Conservation (phyloP, 2,888 invertebrate species). For the Philereme transversata region DNA sequence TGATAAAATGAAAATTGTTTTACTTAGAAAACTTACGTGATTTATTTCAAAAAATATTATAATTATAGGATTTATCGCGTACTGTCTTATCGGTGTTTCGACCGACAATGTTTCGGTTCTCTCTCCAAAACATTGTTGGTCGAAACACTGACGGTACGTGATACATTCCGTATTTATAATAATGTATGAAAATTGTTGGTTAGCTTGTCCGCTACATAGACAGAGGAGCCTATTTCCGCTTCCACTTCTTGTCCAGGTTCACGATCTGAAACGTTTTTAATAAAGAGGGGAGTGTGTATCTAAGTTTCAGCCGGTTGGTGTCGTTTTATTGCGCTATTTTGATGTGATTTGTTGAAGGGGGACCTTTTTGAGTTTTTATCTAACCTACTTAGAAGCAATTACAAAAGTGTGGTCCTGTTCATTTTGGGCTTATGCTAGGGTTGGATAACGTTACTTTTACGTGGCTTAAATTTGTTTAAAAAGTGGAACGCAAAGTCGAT, state of each 20-base stretch:
- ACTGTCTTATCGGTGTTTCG: too few relatives aligned
- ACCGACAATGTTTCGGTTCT: too few relatives aligned
- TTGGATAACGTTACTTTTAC: conserved; percentile 19
- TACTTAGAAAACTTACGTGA: too few relatives aligned
- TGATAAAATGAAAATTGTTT: too few relatives aligned
- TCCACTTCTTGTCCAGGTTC: conserved; percentile 72
- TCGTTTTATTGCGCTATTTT: conserved; percentile 65
- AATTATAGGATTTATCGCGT: too few relatives aligned
- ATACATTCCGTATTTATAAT: too few relatives aligned
- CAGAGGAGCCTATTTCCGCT: conserved; percentile 55
- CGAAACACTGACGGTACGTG: too few relatives aligned
- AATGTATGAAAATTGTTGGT: too few relatives aligned
- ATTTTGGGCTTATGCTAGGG: conserved; percentile 28
- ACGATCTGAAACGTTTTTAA: conserved; percentile 72
- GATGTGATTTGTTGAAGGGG: conserved; percentile 62
- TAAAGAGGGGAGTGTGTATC: conserved; percentile 56
- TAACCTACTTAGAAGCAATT: conserved; percentile 40
- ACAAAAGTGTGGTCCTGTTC: conserved; percentile 37
- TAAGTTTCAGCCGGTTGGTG: conserved; percentile 54
- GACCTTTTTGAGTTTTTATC: conserved; percentile 41
- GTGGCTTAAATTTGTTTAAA: conserved; percentile 3
- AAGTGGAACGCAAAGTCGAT: conserved; percentile 4
- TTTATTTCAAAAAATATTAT: too few relatives aligned
- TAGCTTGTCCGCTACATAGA: conserved; percentile 11
- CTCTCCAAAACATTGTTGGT: too few relatives aligned